Evolutionary conservation across 2,888 invertebrate genomes (phyloP).

Genomic region (Spilosoma lubricipeda): DNA sequence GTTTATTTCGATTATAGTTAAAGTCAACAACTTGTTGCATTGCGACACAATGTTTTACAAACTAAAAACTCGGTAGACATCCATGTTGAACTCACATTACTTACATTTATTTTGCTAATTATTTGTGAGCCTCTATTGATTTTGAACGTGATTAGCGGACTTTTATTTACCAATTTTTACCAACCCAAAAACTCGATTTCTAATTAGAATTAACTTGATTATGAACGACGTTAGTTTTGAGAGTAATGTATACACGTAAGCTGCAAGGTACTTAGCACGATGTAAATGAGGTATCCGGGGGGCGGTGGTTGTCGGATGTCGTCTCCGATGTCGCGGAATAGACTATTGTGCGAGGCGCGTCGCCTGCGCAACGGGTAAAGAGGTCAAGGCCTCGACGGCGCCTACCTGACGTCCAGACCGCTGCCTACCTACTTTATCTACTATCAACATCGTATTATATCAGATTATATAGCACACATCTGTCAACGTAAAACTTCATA

Average conservation of each 20-base stretch:
- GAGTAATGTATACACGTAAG: background rate
- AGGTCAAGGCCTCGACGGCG: constrained; percentile 80
- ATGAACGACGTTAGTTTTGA: background rate
- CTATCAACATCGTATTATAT: constrained; percentile 28
- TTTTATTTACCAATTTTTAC: background rate
- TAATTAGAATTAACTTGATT: background rate
- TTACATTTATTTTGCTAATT: constrained; percentile 30
- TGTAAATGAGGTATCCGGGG: constrained; percentile 13
- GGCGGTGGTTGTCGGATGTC: constrained; percentile 60
- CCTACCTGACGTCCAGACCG: constrained; percentile 72
- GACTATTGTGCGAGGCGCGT: constrained; percentile 71
- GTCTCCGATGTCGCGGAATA: constrained; percentile 78
- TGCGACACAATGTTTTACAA: constrained; percentile 53
- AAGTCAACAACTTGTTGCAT: constrained; percentile 64
- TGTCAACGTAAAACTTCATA: constrained; percentile 26
- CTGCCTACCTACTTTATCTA: constrained; percentile 55
- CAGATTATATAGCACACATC: constrained; percentile 36
- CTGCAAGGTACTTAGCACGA: background rate
- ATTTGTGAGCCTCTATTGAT: constrained; percentile 24
- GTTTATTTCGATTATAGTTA: constrained; percentile 69
- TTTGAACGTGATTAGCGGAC: constrained; percentile 18
- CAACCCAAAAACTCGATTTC: background rate
- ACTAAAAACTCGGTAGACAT: constrained; percentile 29
- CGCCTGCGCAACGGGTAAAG: constrained; percentile 64
- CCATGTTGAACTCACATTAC: constrained; percentile 25